Conservation (phyloP, 2,113 vertebrate genomes). For the Enhydra lutris region DNA sequence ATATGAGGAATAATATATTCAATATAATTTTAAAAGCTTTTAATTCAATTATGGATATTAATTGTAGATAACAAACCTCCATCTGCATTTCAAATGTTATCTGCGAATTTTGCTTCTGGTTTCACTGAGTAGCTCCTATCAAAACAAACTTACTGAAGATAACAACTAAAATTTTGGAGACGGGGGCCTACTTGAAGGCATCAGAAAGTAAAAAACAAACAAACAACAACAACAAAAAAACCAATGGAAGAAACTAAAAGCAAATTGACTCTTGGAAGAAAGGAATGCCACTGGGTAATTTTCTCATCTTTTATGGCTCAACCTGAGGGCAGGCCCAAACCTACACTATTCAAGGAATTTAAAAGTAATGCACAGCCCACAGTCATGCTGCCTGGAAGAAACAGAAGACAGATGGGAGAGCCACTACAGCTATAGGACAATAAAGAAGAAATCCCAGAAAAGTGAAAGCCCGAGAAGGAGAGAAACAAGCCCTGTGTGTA, state of each 20-base stretch:
- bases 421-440: not conserved
- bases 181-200: not conserved
- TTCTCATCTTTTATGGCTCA: not conserved
- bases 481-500: not conserved
- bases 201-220: not conserved
- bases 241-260: not conserved
- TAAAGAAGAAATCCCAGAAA: not conserved
- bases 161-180: not conserved
- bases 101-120: not conserved
- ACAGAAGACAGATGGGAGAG: not conserved
- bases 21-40: constrained; percentile 54
- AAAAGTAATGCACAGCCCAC: not conserved
- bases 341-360: not conserved
- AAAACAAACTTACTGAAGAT: not conserved
- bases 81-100: constrained; percentile 44
- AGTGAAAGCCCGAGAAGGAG: not conserved
- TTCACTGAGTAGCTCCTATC: not conserved
- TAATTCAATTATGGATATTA: constrained; percentile 54
- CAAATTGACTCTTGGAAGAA: not conserved
- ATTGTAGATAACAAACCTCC: constrained; percentile 36
- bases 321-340: not conserved
- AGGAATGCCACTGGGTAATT: not conserved
- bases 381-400: not conserved
- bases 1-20: constrained; percentile 42
- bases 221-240: too few species aligned